These are phyloP conservation scores for Ophion obscuratus DNA, from an alignment of 2,888 invertebrate genomes.

Conservation along the genomic window DNA sequence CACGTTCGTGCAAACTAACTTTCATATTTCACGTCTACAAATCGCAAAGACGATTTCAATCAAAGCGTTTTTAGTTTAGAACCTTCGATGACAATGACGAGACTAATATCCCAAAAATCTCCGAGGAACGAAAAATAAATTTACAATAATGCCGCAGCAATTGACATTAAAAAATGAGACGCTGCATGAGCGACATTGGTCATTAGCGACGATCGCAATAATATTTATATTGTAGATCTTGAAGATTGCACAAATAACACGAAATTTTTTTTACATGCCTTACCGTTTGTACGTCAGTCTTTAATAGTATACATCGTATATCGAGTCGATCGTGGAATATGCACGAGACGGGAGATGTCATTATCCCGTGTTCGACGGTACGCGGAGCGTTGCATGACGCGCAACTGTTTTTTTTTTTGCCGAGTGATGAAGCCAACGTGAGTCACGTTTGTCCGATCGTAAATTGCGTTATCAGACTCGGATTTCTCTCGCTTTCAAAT, in stretches of 20 bases:
- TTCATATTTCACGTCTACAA: too few relatives aligned
- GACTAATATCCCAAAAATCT: too few relatives aligned
- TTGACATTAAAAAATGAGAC: too few relatives aligned
- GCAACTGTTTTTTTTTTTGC: not conserved
- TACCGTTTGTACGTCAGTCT: not conserved
- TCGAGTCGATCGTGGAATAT: not conserved
- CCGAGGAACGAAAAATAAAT: too few relatives aligned
- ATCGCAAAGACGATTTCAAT: too few relatives aligned
- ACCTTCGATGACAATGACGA: too few relatives aligned
- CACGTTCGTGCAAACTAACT: too few relatives aligned
- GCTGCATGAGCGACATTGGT: not conserved
- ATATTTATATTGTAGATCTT: not conserved
- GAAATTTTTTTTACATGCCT: not conserved
- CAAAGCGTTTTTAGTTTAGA: too few relatives aligned
- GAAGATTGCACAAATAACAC: not conserved
- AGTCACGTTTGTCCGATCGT: not conserved
- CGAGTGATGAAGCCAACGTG: not conserved
- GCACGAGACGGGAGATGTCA: not conserved
- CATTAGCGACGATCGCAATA: not conserved
- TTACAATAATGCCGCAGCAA: too few relatives aligned
- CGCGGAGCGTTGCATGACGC: not conserved
- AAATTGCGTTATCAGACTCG: not conserved
- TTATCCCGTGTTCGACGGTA: not conserved
- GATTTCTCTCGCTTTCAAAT: too few relatives aligned
- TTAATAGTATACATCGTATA: not conserved